Conservation (phyloP, 2,113 vertebrate species). For the Galeopterus variegatus region DNA sequence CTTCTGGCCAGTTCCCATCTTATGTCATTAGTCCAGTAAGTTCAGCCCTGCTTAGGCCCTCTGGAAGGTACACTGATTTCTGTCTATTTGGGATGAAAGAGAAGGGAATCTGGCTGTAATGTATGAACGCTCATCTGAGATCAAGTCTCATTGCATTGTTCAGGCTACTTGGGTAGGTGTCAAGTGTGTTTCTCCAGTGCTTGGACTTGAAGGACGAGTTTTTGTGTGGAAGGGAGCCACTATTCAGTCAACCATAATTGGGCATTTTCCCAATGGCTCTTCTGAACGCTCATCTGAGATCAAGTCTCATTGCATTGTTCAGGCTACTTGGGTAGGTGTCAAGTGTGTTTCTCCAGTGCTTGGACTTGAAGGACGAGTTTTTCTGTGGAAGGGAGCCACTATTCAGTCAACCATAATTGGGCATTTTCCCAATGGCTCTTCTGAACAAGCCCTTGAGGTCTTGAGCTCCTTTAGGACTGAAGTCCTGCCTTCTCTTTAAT, state of each 20-base stretch:
- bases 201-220: not conserved
- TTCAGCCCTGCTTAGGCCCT: not conserved
- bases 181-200: too few species aligned
- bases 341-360: not conserved
- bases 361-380: not conserved
- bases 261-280: not conserved
- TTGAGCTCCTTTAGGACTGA: not conserved
- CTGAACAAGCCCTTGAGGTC: not conserved
- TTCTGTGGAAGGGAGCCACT: not conserved
- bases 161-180: not conserved
- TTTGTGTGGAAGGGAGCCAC: not conserved
- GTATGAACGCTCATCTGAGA: not conserved
- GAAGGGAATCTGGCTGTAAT: not conserved
- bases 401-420: not conserved
- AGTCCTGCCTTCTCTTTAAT: not conserved
- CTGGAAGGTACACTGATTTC: not conserved
- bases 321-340: not conserved
- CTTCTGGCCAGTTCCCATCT: not conserved
- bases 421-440: not conserved
- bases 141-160: not conserved
- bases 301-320: not conserved
- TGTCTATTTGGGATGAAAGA: not conserved
- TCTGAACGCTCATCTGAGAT: not conserved
- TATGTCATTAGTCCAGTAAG: not conserved
- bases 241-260: not conserved